phyloP scores from a whole-genome alignment of 92 coral and sea anemone species.

The Zoanthus sansibaricus region DNA sequence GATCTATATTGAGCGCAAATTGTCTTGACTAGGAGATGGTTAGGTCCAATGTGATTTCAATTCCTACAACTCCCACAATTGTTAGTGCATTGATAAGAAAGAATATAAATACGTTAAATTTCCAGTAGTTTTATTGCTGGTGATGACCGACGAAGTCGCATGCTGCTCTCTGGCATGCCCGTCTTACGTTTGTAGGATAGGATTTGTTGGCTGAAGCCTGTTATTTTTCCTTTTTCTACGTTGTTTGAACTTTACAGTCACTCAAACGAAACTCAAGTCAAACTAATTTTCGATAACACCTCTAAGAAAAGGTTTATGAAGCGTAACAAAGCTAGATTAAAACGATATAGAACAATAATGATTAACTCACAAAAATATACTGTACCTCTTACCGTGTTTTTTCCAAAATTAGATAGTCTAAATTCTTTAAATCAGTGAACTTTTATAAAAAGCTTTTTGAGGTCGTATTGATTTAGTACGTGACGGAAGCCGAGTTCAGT shows the following conservation, averaged over 20 bases:
- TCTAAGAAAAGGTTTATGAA: too few species aligned
- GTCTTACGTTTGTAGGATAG: constrained; percentile 34
- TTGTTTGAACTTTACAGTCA: not conserved
- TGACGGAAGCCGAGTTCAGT: not conserved
- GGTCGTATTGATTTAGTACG: not conserved
- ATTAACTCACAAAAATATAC: too few species aligned
- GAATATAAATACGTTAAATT: not conserved
- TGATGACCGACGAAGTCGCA: constrained; percentile 31
- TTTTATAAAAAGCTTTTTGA: not conserved
- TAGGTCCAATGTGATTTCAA: not conserved
- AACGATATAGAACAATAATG: too few species aligned
- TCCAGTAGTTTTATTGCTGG: not conserved
- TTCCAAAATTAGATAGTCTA: not conserved
- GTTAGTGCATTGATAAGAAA: not conserved
- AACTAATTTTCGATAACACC: too few species aligned
- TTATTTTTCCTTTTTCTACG: not conserved
- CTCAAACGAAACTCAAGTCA: too few species aligned
- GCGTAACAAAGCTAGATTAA: too few species aligned
- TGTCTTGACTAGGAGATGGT: not conserved
- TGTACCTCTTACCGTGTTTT: too few species aligned
- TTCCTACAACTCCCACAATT: constrained; percentile 4
- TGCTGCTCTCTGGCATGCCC: not conserved
- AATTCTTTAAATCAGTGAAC: not conserved
- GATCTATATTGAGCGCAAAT: not conserved
- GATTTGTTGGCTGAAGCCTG: constrained; percentile 36